Conservation (phyloP, 2,888 invertebrate genomes). For the Andricus curvator region DNA sequence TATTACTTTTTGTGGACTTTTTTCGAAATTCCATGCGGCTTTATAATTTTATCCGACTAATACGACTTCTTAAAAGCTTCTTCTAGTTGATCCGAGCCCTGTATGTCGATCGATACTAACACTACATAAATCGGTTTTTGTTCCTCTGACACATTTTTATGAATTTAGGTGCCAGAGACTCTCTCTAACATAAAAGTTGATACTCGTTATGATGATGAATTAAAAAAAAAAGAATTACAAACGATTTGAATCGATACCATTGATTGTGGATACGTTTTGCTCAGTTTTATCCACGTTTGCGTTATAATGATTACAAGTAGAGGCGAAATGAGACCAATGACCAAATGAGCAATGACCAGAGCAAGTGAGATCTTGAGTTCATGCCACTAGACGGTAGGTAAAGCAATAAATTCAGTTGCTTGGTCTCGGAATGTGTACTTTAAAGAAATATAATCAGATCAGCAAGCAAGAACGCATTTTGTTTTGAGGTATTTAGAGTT, state of each 20-base stretch:
- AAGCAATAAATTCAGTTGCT: constrained; percentile 74
- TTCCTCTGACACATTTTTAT: constrained; percentile 77
- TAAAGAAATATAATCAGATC: not conserved
- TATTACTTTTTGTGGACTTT: too few species aligned
- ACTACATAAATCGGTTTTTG: constrained; percentile 70
- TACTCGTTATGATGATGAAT: constrained; percentile 76
- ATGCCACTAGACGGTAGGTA: constrained; percentile 75
- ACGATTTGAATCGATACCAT: constrained; percentile 74
- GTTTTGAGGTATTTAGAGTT: constrained; percentile 49
- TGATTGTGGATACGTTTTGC: constrained; percentile 75
- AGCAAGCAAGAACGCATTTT: not conserved
- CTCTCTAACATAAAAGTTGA: constrained; percentile 75
- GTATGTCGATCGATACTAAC: constrained; percentile 58
- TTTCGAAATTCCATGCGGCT: too few species aligned
- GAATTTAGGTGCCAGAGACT: constrained; percentile 78
- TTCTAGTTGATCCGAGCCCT: too few species aligned
- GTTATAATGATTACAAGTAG: constrained; percentile 75
- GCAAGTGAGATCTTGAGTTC: constrained; percentile 49
- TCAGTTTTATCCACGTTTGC: constrained; percentile 76
- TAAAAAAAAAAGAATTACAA: constrained; percentile 74
- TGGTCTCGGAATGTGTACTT: constrained; percentile 70
- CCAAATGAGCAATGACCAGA: constrained; percentile 49
- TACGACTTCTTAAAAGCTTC: too few species aligned
- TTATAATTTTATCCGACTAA: too few species aligned
- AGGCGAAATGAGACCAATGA: constrained; percentile 72